Evolutionary conservation across 2,113 vertebrate genomes (phyloP).

Genomic region (Cariama cristata): DNA sequence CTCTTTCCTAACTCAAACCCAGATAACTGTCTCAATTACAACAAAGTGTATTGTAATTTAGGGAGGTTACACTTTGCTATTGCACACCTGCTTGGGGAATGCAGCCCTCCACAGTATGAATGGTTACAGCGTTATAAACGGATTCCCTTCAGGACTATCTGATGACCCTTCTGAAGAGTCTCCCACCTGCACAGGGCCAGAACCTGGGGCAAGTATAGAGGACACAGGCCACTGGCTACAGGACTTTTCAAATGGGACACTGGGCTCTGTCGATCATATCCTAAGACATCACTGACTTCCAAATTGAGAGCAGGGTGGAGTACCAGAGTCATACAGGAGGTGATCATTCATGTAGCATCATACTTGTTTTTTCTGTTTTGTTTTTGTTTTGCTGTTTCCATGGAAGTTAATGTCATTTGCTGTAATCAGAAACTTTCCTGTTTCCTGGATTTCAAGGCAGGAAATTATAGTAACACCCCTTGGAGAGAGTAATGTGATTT

Average conservation of each 20-base stretch:
- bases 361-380: not conserved
- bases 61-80: not conserved
- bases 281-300: not conserved
- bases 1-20: not conserved
- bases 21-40: not conserved
- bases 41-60: not conserved
- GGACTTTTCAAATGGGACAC: not conserved
- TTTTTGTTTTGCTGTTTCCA: not conserved
- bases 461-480: not conserved
- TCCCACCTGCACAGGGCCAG: not conserved
- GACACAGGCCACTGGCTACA: not conserved
- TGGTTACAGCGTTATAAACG: not conserved
- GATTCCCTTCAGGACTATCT: not conserved
- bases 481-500: conserved; percentile 2
- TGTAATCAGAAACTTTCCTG: not conserved
- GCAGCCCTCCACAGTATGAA: accelerated
- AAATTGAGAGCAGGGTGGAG: not conserved
- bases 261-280: not conserved
- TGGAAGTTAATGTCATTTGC: not conserved
- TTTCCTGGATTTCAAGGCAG: not conserved
- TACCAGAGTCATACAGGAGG: not conserved
- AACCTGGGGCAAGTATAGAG: not conserved
- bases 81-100: not conserved
- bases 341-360: not conserved
- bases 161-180: not conserved